A percentile compares a stretch with the other conserved stretches of the same genome.
These are phyloP conservation scores for Numenius arquata DNA, from an alignment of 2,113 vertebrate species.

Conservation along the genomic window DNA sequence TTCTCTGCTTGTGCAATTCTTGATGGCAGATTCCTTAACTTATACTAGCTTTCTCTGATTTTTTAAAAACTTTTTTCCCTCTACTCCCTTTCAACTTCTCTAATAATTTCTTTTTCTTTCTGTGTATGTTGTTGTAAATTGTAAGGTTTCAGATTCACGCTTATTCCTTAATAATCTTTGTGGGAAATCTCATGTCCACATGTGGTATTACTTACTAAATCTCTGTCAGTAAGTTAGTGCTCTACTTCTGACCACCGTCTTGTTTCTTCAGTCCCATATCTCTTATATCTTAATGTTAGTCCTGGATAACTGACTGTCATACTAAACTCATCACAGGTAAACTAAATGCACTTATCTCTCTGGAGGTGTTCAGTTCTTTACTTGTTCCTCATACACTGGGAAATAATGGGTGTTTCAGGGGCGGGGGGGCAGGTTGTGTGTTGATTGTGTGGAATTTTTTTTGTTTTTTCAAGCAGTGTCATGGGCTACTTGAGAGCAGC, in stretches of 20 bases:
- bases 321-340: not conserved
- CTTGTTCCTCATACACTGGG: not conserved
- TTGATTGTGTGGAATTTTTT: not conserved
- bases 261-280: not conserved
- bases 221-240: not conserved
- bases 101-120: too few species aligned
- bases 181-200: not conserved
- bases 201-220: not conserved
- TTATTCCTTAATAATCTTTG: not conserved
- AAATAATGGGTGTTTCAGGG: not conserved
- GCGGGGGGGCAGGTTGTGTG: accelerated
- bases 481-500: not conserved
- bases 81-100: not conserved
- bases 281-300: not conserved
- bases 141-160: not conserved
- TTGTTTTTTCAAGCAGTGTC: not conserved
- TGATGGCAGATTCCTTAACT: not conserved
- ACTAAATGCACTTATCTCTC: not conserved
- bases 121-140: not conserved
- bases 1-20: not conserved
- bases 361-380: not conserved
- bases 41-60: not conserved
- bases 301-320: not conserved
- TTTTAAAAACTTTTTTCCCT: not conserved
- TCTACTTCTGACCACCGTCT: not conserved